Evolutionary conservation across 2,113 vertebrate species (phyloP), one percentile per base, ranked within the genome.

Genomic region (Neomonachus schauinslandi): DNA sequence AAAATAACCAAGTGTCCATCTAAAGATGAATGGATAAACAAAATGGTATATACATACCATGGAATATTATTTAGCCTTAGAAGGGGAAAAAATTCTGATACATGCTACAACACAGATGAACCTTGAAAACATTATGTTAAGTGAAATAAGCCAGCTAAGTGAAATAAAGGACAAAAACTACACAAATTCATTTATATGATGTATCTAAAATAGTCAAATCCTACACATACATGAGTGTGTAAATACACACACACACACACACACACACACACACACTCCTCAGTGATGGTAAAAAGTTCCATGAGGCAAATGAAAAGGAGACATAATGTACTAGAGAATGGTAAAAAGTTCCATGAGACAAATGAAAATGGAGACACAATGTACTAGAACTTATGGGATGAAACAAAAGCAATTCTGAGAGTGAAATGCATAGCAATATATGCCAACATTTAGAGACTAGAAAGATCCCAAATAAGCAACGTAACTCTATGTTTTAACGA

Each of bases 51-150:
- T 7, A 67, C 24, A 79, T 36, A 55, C 11, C 84, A 28, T 33
- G 11, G 19, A 88, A 65, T 84, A 79, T 53, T 61, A 77, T 39
- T 83, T 16, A 85, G 31, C 21, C 51, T 91, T 80, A 42, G 53
- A 96, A 95, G 69, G 22, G 51, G 82, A 93, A 49, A 16, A 71
- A 87, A 71, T 95, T 92, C 42, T 92, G 49, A 90, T 85, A 71
- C 39, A 82, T 21, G 9, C 26, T 82, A 83, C 8, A 39, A 90
- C 4, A 71, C 3, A 5, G 12, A 85, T 59, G 39, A 82, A 53
- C 9, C n/a, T 18, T 71, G 42, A 83, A 46, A 59, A n/a, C 14
- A 26, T 13, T n/a, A 85, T 55, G 21, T 36, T 92, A 90, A 57
- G 39, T 89, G 49, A 91, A 76, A 51, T n/a, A 57, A 84, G 31